These are phyloP conservation scores for Dolichotis patagonum DNA, from an alignment of 2,113 vertebrate genomes.

Conservation along the genomic window DNA sequence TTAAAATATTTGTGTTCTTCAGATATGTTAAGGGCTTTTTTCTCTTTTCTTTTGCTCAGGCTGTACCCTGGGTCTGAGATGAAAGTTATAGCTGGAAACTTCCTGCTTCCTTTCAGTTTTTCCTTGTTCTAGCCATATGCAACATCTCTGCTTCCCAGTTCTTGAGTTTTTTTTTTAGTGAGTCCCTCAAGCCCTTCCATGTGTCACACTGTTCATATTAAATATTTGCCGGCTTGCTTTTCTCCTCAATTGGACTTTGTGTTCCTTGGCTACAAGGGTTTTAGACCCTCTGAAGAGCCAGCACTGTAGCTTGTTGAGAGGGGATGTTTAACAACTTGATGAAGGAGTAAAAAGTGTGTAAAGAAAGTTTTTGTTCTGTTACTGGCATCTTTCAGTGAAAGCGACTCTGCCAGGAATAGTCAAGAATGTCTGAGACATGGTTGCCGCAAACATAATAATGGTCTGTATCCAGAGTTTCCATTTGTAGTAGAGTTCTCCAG, in stretches of 20 bases:
- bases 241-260: neutral
- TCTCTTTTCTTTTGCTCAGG: neutral
- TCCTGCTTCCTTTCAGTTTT: neutral
- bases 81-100: neutral
- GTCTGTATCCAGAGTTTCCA: neutral
- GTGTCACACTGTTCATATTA: neutral
- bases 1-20: neutral
- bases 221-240: neutral
- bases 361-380: constrained; percentile 44
- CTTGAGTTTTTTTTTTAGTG: neutral
- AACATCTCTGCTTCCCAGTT: neutral
- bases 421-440: neutral
- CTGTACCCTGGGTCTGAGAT: neutral
- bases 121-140: neutral
- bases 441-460: neutral
- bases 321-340: neutral
- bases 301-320: neutral
- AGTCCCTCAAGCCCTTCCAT: neutral
- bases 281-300: neutral
- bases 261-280: neutral
- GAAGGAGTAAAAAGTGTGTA: neutral
- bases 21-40: neutral
- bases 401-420: neutral
- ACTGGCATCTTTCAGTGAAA: neutral
- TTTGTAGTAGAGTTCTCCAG: neutral